Percentiles rank a stretch among this genome's conserved stretches.
phyloP scores from a whole-genome alignment of 2,113 vertebrate species.

The Sapajus apella region DNA sequence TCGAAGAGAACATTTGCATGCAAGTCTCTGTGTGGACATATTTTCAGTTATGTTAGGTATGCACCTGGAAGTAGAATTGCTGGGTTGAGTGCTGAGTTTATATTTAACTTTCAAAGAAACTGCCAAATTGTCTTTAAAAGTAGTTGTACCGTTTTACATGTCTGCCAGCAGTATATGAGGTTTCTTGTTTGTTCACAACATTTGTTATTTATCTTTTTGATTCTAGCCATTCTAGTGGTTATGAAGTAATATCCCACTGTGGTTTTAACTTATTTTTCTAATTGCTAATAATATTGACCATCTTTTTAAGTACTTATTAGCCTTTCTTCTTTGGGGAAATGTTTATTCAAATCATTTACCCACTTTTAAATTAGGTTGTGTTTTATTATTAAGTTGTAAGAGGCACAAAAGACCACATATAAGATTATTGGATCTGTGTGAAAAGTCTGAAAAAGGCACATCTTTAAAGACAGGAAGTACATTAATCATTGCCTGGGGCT shows the following conservation, averaged over 20 bases:
- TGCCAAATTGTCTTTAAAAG: background rate
- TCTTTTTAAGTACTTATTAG: background rate
- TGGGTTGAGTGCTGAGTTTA: background rate
- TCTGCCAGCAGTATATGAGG: background rate
- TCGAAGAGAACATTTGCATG: background rate
- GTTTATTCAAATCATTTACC: background rate
- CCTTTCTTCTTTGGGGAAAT: background rate
- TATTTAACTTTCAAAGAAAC: background rate
- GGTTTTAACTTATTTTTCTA: constrained; percentile 11
- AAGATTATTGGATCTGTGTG: background rate
- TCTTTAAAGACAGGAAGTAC: background rate
- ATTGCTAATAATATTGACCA: background rate
- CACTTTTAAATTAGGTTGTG: background rate
- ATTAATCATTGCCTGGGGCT: background rate
- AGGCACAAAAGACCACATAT: background rate
- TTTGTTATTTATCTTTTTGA: background rate
- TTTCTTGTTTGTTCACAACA: background rate
- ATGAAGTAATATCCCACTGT: background rate
- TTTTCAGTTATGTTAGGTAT: background rate
- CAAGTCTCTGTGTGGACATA: background rate
- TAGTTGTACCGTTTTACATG: background rate
- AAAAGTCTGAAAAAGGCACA: background rate
- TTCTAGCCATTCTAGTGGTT: background rate
- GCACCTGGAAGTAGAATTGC: background rate
- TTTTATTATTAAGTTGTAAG: constrained; percentile 16